Conservation (phyloP, 1,140 invertebrate genomes). For the Polypedilum vanderplanki region DNA sequence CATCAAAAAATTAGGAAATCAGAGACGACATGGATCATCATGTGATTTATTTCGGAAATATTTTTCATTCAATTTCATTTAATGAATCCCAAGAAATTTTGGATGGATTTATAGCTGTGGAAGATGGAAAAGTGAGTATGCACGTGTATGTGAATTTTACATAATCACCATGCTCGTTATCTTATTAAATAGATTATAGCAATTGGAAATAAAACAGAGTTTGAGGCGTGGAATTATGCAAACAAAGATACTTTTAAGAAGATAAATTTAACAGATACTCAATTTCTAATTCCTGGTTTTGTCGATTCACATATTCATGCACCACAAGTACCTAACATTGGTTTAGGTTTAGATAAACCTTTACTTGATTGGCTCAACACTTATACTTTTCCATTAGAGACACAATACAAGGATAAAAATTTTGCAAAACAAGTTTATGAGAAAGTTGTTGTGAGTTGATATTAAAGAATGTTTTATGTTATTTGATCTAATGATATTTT, state of each 20-base stretch:
- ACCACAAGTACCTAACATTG: conserved; percentile 76
- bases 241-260: not conserved
- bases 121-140: not conserved
- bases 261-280: conserved; percentile 33
- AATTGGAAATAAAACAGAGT: not conserved
- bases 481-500: not conserved
- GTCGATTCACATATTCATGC: conserved; percentile 86
- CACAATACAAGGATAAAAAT: conserved; percentile 57
- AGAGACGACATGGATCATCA: not conserved
- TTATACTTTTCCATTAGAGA: conserved; percentile 84
- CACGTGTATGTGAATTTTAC: not conserved
- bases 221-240: not conserved
- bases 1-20: not conserved
- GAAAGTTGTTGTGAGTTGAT: conserved; percentile 65
- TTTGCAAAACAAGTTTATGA: conserved; percentile 68
- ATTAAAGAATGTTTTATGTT: not conserved
- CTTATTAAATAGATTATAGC: not conserved
- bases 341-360: conserved; percentile 68
- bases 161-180: not conserved
- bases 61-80: not conserved
- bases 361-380: conserved; percentile 76
- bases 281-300: conserved; percentile 81
- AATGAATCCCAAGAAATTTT: not conserved
- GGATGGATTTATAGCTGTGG: not conserved
- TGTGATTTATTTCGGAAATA: not conserved